A percentile compares a stretch with the other conserved stretches of the same genome.
These are phyloP conservation scores for Hephaestus fuliginosus DNA, from an alignment of 2,797 vertebrate species.

Conservation along the genomic window DNA sequence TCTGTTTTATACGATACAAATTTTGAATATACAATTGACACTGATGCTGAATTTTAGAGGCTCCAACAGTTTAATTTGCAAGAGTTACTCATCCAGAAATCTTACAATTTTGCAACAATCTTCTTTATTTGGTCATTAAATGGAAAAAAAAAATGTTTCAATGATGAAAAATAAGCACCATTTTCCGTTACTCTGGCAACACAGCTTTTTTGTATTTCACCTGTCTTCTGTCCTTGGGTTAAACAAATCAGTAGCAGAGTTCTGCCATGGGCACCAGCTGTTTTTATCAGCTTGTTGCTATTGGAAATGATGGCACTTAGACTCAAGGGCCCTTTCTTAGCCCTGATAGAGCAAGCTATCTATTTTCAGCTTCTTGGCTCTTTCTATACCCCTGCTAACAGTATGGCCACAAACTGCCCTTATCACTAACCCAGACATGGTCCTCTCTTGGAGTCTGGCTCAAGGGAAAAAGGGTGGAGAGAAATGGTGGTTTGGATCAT, in stretches of 20 bases:
- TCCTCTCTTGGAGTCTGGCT: constrained; percentile 56
- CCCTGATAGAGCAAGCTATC: constrained; percentile 74
- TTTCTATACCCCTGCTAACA: constrained; percentile 64
- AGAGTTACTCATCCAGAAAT: constrained; percentile 24
- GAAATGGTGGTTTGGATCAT: constrained; percentile 54
- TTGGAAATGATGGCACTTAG: constrained; percentile 74
- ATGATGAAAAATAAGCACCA: constrained; percentile 20
- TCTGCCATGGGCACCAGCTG: constrained; percentile 69
- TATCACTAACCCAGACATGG: constrained; percentile 64
- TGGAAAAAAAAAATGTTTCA: constrained; percentile 5
- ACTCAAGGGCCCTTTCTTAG: constrained; percentile 73
- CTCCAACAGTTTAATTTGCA: constrained; percentile 19
- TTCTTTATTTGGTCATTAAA: background rate
- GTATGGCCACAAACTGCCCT: constrained; percentile 69
- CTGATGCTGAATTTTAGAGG: background rate
- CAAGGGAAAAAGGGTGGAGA: constrained; percentile 46
- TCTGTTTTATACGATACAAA: background rate
- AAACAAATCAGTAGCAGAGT: constrained; percentile 68
- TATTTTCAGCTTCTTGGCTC: constrained; percentile 68
- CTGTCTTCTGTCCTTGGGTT: constrained; percentile 70
- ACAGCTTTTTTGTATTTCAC: constrained; percentile 49
- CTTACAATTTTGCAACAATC: background rate
- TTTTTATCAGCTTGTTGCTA: constrained; percentile 75
- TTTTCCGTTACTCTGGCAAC: constrained; percentile 53
- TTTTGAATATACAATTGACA: constrained; percentile 14